A percentile compares a stretch with the other conserved stretches of the same genome.
phyloP scores from a whole-genome alignment of 2,888 invertebrate species.

The Nemotelus pantherinus region DNA sequence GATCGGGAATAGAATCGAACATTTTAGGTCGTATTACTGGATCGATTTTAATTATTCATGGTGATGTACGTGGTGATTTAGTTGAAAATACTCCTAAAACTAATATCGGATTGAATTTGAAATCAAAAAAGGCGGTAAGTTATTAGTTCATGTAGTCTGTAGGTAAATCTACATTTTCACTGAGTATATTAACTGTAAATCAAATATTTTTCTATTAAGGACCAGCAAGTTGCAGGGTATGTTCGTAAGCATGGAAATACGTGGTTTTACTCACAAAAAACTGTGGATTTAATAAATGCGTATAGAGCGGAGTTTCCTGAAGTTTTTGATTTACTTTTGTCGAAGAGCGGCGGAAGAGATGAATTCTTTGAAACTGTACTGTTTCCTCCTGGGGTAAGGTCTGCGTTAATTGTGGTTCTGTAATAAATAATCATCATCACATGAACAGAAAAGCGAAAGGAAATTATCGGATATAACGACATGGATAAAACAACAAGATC shows the following conservation, averaged over 20 bases:
- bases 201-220: constrained; percentile 62
- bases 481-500: constrained; percentile 81
- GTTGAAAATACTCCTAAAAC: constrained; percentile 68
- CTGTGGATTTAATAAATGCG: constrained; percentile 73
- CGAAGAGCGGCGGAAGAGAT: constrained; percentile 63
- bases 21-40: constrained; percentile 89
- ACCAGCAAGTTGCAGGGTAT: constrained; percentile 81
- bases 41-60: constrained; percentile 74
- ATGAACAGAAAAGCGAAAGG: constrained; percentile 52
- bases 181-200: background rate
- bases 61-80: constrained; percentile 62
- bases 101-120: constrained; percentile 91
- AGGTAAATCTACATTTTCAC: background rate
- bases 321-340: constrained; percentile 72
- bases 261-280: constrained; percentile 86
- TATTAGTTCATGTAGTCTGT: background rate
- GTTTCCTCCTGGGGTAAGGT: constrained; percentile 70
- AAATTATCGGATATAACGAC: constrained; percentile 64
- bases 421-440: background rate
- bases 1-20: constrained; percentile 72
- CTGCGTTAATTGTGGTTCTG: background rate
- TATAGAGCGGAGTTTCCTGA: constrained; percentile 80
- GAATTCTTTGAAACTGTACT: constrained; percentile 75
- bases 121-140: constrained; percentile 83
- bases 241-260: constrained; percentile 75